phyloP scores from a whole-genome alignment of 1,140 invertebrate species.

The Harlomillsia oculata region DNA sequence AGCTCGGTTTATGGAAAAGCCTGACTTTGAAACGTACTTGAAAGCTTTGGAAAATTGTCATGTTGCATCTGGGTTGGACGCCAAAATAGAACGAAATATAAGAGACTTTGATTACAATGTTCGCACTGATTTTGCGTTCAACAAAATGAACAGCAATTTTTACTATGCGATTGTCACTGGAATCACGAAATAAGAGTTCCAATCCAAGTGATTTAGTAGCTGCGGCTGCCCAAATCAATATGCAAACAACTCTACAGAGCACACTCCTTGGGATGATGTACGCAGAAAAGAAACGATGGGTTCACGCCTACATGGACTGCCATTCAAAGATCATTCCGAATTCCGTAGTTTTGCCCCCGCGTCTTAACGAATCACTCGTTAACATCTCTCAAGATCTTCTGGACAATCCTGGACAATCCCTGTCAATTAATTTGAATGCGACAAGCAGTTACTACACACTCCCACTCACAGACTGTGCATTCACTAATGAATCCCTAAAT shows the following conservation, averaged over 20 bases:
- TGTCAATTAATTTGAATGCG: not conserved
- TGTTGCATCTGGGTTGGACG: no score
- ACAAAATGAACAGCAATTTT: slow-evolving; percentile 34
- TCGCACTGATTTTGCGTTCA: slow-evolving; percentile 20
- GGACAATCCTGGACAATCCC: not conserved
- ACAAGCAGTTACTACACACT: slow-evolving; percentile 29
- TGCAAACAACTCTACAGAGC: slow-evolving; percentile 22
- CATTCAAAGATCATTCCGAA: slow-evolving; percentile 12
- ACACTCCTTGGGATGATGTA: slow-evolving; percentile 22
- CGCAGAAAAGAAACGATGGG: slow-evolving; percentile 32
- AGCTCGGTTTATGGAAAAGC: slow-evolving; percentile 9
- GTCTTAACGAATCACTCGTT: not conserved
- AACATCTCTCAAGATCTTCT: not conserved
- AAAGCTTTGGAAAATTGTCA: slow-evolving; percentile 11
- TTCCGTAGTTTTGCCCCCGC: slow-evolving; percentile 8
- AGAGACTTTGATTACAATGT: slow-evolving; percentile 23
- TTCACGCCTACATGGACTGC: slow-evolving; percentile 23
- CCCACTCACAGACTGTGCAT: slow-evolving; percentile 30
- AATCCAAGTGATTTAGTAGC: slow-evolving; percentile 10
- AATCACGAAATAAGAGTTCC: not conserved
- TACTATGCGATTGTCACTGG: slow-evolving; percentile 26
- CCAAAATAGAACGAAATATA: no score
- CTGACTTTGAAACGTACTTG: slow-evolving; percentile 14
- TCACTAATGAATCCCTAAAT: slow-evolving; percentile 22
- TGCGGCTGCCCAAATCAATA: slow-evolving; percentile 27